These are phyloP conservation scores for Allolobophora icterica DNA, from an alignment of 2,888 invertebrate genomes.

Conservation along the genomic window DNA sequence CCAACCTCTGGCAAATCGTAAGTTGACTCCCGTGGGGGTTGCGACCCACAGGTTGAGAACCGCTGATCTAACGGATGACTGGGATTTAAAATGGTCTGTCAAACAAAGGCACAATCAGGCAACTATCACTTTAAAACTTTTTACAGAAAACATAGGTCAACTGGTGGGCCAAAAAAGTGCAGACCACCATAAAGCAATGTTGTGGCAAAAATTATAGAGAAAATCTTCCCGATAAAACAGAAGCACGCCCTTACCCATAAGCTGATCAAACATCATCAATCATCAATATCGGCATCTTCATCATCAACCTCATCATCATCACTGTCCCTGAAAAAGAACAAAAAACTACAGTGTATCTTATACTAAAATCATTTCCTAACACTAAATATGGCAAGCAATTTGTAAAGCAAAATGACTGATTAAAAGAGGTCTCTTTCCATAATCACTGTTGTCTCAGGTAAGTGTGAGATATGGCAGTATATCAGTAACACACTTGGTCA, in stretches of 20 bases:
- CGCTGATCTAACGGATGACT: neutral
- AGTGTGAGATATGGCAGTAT: no score
- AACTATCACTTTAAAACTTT: neutral
- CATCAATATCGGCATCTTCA: conserved; percentile 76
- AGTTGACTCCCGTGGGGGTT: no score
- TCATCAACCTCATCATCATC: conserved; percentile 70
- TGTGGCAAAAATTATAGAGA: neutral
- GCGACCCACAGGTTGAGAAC: no score
- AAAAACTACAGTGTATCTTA: neutral
- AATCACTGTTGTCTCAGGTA: neutral
- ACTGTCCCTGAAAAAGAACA: conserved; percentile 42
- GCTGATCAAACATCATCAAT: conserved; percentile 79
- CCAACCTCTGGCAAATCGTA: no score
- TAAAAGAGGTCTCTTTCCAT: neutral
- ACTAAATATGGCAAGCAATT: neutral
- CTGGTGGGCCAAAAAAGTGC: neutral
- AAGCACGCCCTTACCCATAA: conserved; percentile 66
- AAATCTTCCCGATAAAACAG: neutral
- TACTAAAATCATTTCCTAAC: neutral
- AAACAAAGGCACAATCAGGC: neutral
- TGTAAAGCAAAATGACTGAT: neutral
- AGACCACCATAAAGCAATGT: neutral
- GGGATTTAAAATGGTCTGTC: neutral
- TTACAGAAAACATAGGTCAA: neutral
- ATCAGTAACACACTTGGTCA: no score